These are phyloP conservation scores for Apis cerana DNA, from an alignment of 1,140 invertebrate species.

Conservation along the genomic window DNA sequence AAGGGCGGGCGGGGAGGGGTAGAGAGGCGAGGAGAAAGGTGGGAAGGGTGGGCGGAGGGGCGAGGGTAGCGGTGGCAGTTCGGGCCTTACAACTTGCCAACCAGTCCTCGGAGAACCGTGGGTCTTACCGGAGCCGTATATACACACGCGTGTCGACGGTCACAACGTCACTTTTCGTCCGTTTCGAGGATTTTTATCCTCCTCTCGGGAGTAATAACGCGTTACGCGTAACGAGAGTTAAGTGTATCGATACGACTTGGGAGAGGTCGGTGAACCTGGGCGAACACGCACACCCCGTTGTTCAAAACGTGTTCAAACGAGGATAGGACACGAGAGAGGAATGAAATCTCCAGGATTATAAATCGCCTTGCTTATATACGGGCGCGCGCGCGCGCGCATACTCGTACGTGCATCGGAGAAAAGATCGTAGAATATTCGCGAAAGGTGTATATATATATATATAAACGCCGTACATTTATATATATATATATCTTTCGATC, in stretches of 20 bases:
- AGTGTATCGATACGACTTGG: conserved; percentile 17
- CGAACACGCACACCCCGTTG: background rate
- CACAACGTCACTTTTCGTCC: conserved; percentile 48
- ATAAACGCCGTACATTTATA: no score
- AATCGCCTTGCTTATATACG: background rate
- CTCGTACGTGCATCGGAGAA: no score
- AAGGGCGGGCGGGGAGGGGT: conserved; percentile 44
- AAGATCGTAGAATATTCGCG: no score
- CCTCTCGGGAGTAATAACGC: background rate
- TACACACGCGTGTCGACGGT: conserved; percentile 30
- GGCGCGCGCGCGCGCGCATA: no score
- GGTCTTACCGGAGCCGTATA: conserved; percentile 67
- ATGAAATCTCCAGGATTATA: conserved; percentile 58
- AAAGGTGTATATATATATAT: no score
- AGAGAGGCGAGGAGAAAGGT: conserved; percentile 45
- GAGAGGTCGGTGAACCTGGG: conserved; percentile 48
- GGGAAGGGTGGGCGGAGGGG: conserved; percentile 63
- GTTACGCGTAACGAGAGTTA: no score
- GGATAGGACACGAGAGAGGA: conserved; percentile 17
- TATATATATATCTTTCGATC: no score
- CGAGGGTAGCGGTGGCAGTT: conserved; percentile 73
- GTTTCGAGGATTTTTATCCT: conserved; percentile 51
- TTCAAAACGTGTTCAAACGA: background rate
- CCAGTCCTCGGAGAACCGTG: conserved; percentile 77
- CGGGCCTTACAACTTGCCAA: conserved; percentile 72